Percentiles rank a stretch among this genome's conserved stretches.
These are phyloP conservation scores for Coptodon rendalli DNA, from an alignment of 2,113 vertebrate genomes.

Conservation along the genomic window DNA sequence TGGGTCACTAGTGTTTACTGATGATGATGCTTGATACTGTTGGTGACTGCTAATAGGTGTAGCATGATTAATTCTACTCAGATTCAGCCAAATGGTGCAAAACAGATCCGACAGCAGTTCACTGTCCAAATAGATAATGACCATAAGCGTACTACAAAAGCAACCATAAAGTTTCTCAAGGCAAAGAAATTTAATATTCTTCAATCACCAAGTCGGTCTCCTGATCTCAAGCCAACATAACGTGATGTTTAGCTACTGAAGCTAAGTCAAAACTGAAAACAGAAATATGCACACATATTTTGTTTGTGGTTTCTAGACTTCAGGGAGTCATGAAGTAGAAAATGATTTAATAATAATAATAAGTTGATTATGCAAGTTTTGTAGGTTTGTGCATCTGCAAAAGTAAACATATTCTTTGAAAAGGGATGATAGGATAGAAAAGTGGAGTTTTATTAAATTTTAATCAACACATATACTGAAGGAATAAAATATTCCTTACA, in stretches of 20 bases:
- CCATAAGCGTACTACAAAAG: not conserved
- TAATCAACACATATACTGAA: not conserved
- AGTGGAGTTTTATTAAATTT: not conserved
- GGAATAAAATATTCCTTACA: not conserved
- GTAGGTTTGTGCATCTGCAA: not conserved
- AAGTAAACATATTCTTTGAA: not conserved
- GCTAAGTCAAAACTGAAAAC: not conserved
- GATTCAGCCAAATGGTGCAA: not conserved
- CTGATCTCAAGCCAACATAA: not conserved
- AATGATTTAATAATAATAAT: not conserved
- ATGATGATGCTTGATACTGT: not conserved
- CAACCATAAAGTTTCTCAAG: not conserved
- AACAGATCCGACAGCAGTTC: not conserved
- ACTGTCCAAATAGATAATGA: not conserved
- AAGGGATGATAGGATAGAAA: not conserved
- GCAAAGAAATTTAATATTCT: not conserved
- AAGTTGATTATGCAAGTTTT: not conserved
- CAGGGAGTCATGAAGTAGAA: not conserved
- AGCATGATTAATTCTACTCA: not conserved
- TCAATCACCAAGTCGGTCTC: not conserved
- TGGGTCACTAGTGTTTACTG: not conserved
- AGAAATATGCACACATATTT: not conserved
- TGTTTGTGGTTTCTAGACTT: not conserved
- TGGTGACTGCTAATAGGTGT: not conserved
- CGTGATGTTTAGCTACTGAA: not conserved